Conservation (phyloP, 2,113 vertebrate genomes). For the Chroicocephalus ridibundus region DNA sequence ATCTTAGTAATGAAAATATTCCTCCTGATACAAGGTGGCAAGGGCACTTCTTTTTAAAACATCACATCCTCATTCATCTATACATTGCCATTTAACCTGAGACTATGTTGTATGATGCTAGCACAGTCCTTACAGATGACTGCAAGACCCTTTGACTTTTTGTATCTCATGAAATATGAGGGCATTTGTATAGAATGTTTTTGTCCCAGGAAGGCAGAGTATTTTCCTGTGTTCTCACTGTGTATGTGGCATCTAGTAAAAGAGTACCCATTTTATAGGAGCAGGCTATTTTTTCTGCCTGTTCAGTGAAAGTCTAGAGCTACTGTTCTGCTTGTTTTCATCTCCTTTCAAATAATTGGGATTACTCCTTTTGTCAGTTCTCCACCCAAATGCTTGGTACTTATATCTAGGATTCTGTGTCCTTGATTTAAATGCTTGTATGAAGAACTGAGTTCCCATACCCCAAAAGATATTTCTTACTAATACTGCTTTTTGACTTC, state of each 20-base stretch:
- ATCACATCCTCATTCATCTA: not conserved
- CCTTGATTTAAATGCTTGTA: not conserved
- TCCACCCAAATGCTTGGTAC: not conserved
- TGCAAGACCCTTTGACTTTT: not conserved
- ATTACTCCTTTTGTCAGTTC: not conserved
- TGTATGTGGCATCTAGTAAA: not conserved
- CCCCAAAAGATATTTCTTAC: not conserved
- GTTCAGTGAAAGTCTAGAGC: not conserved
- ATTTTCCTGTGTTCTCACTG: not conserved
- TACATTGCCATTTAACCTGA: not conserved
- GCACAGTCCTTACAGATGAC: not conserved
- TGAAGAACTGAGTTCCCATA: not conserved
- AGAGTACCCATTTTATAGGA: not conserved
- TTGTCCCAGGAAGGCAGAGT: not conserved
- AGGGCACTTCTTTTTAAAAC: not conserved
- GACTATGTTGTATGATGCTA: not conserved
- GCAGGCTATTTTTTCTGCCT: not conserved
- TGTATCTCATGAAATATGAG: not conserved
- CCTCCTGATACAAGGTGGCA: not conserved
- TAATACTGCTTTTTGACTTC: not conserved
- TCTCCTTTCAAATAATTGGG: not conserved
- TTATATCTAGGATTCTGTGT: not conserved
- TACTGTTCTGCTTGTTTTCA: not conserved
- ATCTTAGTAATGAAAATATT: not conserved
- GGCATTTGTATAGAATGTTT: not conserved